Conservation (phyloP, 2,888 invertebrate genomes). For the Sesia bembeciformis region DNA sequence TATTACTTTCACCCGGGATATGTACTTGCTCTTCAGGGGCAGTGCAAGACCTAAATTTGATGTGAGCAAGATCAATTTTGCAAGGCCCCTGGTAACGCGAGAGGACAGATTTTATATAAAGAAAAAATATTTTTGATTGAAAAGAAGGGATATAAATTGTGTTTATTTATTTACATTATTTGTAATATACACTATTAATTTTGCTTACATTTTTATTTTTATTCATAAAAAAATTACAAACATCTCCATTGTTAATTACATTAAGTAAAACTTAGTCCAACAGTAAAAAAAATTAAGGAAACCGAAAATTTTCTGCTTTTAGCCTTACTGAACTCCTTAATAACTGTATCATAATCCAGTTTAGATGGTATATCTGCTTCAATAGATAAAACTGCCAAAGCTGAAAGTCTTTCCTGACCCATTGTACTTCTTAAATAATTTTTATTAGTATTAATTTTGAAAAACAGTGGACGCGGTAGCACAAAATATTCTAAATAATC, state of each 20-base stretch:
- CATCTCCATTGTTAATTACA: no score
- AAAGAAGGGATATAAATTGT: no score
- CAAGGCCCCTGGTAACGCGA: not conserved
- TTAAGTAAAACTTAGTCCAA: no score
- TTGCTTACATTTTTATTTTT: no score
- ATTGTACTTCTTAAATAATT: constrained; percentile 7
- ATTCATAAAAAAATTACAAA: no score
- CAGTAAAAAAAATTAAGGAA: not conserved
- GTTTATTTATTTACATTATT: no score
- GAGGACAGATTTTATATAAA: not conserved
- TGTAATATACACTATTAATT: no score
- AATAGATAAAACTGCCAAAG: constrained; percentile 6
- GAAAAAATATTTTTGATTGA: no score
- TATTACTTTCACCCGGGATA: no score
- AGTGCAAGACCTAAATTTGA: not conserved
- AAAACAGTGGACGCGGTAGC: constrained; percentile 3
- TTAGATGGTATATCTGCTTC: constrained; percentile 4
- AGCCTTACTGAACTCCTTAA: constrained; percentile 3
- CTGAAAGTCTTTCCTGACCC: constrained; percentile 4
- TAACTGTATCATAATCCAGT: constrained; percentile 4
- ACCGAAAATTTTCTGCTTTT: not conserved
- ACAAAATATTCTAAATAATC: no score
- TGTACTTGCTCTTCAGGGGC: no score
- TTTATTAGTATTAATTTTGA: constrained; percentile 1
- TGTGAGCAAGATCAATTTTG: not conserved